Evolutionary conservation across 2,888 invertebrate species (phyloP).

Genomic region (Heteropelma amictum): DNA sequence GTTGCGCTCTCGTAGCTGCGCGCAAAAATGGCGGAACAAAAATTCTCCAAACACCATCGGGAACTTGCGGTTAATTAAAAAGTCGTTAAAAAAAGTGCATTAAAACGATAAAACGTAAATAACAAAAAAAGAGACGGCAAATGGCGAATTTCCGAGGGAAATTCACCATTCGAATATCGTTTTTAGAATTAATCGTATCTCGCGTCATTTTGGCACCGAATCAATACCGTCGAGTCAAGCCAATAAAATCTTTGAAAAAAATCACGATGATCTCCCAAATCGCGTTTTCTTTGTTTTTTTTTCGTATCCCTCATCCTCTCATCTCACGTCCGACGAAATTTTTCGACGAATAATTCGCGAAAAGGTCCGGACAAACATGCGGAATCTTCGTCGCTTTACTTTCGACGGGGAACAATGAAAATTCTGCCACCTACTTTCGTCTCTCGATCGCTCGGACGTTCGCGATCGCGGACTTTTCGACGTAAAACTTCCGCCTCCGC

Average conservation of each 20-base stretch:
- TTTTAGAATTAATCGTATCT: slow-evolving; percentile 13
- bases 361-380: not conserved
- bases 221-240: slow-evolving; percentile 11
- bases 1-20: slow-evolving; percentile 34
- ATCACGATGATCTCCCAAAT: slow-evolving; percentile 8
- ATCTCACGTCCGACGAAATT: not conserved
- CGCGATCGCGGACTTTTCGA: not conserved
- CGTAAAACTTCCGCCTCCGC: not conserved
- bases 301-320: not conserved
- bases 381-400: not conserved
- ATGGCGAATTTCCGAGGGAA: not conserved
- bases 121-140: not conserved
- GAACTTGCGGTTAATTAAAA: slow-evolving; percentile 24
- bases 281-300: slow-evolving; percentile 3
- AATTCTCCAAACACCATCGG: not conserved
- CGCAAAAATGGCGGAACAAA: not conserved
- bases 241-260: slow-evolving; percentile 9
- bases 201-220: slow-evolving; percentile 22
- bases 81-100: slow-evolving; percentile 3
- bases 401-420: not conserved
- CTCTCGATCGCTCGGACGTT: not conserved
- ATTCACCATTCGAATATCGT: not conserved
- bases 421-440: not conserved
- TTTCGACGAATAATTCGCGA: not conserved
- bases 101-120: slow-evolving; percentile 6